These are phyloP conservation scores for Chaenodraco wilsoni DNA, from an alignment of 2,797 vertebrate species.

Conservation along the genomic window DNA sequence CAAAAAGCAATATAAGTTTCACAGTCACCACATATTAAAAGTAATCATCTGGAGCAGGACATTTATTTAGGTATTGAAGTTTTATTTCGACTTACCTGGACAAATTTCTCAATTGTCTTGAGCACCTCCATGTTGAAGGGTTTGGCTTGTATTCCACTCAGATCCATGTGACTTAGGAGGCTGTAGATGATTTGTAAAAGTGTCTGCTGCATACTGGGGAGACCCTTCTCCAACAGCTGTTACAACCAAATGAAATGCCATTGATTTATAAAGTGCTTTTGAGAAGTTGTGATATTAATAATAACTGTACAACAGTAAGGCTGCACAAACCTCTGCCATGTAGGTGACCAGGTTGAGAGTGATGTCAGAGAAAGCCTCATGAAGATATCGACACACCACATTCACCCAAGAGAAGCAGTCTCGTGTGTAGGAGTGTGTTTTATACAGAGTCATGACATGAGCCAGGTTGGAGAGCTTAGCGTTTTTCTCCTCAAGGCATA, in stretches of 20 bases:
- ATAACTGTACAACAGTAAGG: neutral
- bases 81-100: conserved; percentile 85
- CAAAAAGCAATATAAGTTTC: neutral
- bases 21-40: neutral
- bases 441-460: conserved; percentile 98
- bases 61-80: neutral
- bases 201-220: conserved; percentile 95
- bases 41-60: neutral
- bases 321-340: conserved; percentile 89
- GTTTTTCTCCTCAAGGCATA: conserved; percentile 96
- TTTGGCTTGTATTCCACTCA: conserved; percentile 91
- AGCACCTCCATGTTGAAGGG: conserved; percentile 96
- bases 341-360: conserved; percentile 95
- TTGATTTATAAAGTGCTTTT: neutral
- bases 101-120: conserved; percentile 97
- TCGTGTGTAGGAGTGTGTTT: conserved; percentile 95
- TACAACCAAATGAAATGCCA: neutral
- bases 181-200: conserved; percentile 97
- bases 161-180: conserved; percentile 96
- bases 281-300: neutral
- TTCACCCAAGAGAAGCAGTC: conserved; percentile 96
- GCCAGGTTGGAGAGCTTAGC: conserved; percentile 95
- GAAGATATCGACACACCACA: conserved; percentile 96
- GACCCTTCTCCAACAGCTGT: conserved; percentile 95
- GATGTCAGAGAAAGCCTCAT: conserved; percentile 93